Conservation (phyloP, 2,797 vertebrate species). For the Strix occidentalis region DNA sequence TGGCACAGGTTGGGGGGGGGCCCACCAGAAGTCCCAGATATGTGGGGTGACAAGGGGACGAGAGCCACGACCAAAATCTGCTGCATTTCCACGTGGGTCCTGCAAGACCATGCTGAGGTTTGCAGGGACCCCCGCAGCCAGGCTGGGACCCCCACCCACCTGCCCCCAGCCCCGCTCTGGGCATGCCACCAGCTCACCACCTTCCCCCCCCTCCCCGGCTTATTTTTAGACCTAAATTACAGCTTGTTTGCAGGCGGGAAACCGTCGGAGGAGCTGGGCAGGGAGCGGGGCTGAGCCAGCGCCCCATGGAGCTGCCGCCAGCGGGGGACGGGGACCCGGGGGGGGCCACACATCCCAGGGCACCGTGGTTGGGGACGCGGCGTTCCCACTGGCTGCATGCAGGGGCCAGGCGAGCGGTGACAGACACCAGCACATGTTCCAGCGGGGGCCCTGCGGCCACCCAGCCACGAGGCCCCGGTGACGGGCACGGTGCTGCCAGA, state of each 20-base stretch:
- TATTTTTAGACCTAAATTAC: slow-evolving; percentile 54
- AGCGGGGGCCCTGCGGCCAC: neutral
- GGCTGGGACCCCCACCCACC: neutral
- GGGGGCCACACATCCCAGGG: neutral
- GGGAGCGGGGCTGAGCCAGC: neutral
- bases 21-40: neutral
- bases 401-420: neutral
- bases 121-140: neutral
- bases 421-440: neutral
- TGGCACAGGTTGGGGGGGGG: neutral
- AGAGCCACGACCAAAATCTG: neutral
- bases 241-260: neutral
- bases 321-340: fast-evolving
- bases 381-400: fast-evolving
- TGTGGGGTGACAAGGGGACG: fast-evolving
- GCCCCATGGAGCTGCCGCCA: fast-evolving
- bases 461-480: neutral
- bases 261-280: neutral
- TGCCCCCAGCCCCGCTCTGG: neutral
- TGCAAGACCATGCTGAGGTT: neutral
- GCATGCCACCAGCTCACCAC: neutral
- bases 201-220: neutral
- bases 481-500: neutral
- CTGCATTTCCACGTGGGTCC: fast-evolving
- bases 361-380: fast-evolving